Evolutionary conservation across 30 jellyfish, hydroid and myxozoan genomes (phyloP), one percentile per base, ranked within the genome.

Genomic region (Aurelia aurita): DNA sequence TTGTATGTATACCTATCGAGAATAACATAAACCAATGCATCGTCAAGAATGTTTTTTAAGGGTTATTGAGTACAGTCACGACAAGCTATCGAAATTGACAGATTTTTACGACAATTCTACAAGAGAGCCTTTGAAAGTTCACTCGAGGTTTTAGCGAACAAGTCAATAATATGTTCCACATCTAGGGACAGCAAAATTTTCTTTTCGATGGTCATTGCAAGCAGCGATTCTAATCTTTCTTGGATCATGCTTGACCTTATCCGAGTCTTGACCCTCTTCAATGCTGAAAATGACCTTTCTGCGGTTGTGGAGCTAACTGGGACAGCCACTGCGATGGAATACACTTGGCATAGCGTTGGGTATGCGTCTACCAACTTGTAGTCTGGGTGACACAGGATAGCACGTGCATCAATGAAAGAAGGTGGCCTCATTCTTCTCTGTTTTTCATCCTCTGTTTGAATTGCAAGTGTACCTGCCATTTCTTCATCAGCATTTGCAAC

Each of bases 301-400:
- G 88, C 80, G 28, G 78, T 57, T 16, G 78, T 0, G 61, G 79
- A 26, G 66, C 78, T 71, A 26, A 46, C 74, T 8, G 74, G 77
- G 18, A 74, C 74, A 23, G 85, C 89, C 85, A 58, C 54, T 25
- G 87, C 87, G 43, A 74, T 74, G 53, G 87, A 21, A 31, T 74
- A 74, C 83, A 32, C 87, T 35, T 57, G 82, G 32, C 58, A 53
- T 22, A 74, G 79, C 79, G 87, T 74, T 74, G 87, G 87, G 27
- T 49, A 74, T 49, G 87, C 87, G 26, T 74, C 87, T 5, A 71
- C 69, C 43, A 71, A 71, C 83, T 27, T 71, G 83, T 43, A 71
- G 32, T 71, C 83, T 43, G 83, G 83, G 83, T 71, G 74, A 71
- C 83, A 71, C 39, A 71, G 34, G 69, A 71, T 43, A 71, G 26